Percentiles rank a stretch among this genome's conserved stretches.
These are phyloP conservation scores for Psix sp. DNA, from an alignment of 1,140 invertebrate genomes.

Conservation along the genomic window DNA sequence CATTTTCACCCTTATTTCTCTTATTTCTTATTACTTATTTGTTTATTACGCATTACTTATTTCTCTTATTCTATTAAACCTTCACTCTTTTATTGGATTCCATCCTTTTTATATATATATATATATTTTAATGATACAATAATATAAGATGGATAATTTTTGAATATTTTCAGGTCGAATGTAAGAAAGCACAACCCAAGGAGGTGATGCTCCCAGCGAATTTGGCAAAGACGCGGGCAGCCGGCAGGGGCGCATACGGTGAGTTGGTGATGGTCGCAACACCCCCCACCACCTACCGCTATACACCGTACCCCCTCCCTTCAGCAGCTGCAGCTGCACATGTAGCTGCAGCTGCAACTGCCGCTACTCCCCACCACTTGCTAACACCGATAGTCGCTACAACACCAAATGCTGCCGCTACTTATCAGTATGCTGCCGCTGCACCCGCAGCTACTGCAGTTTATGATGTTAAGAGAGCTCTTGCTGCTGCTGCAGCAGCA, in stretches of 20 bases:
- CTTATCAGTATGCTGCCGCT: constrained; percentile 76
- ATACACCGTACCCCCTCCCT: constrained; percentile 79
- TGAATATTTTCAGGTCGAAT: constrained; percentile 91
- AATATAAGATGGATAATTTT: no score
- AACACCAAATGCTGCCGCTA: constrained; percentile 76
- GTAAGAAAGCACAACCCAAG: constrained; percentile 99
- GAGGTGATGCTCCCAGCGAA: constrained; percentile 99
- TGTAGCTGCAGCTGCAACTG: constrained; percentile 71
- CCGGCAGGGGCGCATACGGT: constrained; percentile 95
- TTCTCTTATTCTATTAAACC: no score
- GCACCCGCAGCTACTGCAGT: constrained; percentile 72
- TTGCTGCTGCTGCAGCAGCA: constrained; percentile 74
- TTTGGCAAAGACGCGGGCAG: constrained; percentile 93
- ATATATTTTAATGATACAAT: no score
- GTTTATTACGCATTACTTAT: no score
- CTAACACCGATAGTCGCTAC: constrained; percentile 74
- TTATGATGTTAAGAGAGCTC: constrained; percentile 77
- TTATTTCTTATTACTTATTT: no score
- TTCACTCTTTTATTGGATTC: no score
- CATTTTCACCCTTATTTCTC: no score
- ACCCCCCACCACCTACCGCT: constrained; percentile 81
- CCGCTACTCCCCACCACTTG: constrained; percentile 75
- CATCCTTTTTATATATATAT: no score
- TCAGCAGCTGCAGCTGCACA: constrained; percentile 72
- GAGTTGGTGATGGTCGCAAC: constrained; percentile 90